These are phyloP conservation scores for Gavialis gangeticus DNA, from an alignment of 2,113 vertebrate species.

Conservation along the genomic window DNA sequence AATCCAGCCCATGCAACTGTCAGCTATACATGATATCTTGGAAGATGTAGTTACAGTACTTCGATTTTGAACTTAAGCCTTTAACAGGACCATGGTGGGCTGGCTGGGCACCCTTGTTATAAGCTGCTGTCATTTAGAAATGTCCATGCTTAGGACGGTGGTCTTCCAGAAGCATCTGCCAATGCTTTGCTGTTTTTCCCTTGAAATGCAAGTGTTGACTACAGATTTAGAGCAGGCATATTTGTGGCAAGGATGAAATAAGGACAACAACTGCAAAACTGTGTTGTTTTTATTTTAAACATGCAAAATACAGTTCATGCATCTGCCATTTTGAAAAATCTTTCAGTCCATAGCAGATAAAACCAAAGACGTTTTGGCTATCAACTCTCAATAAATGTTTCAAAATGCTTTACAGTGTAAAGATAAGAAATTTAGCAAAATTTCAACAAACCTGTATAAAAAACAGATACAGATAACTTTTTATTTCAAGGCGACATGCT, in stretches of 20 bases:
- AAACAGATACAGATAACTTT: slow-evolving; percentile 85
- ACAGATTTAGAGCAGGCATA: slow-evolving; percentile 30
- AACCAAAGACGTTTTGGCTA: slow-evolving; percentile 84
- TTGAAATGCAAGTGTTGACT: background rate
- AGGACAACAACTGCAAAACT: slow-evolving; percentile 81
- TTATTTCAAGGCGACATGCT: slow-evolving; percentile 90
- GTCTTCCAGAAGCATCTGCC: background rate
- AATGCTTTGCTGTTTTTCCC: background rate
- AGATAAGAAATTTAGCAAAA: slow-evolving; percentile 97
- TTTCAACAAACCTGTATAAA: slow-evolving; percentile 94
- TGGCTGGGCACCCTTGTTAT: background rate
- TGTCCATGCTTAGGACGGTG: background rate
- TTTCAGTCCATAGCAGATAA: slow-evolving; percentile 80
- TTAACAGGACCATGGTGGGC: background rate
- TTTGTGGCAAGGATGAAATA: slow-evolving; percentile 75
- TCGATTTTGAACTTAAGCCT: too few species aligned
- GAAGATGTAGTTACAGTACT: too few species aligned
- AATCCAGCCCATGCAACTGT: background rate
- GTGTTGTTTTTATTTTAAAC: slow-evolving; percentile 86
- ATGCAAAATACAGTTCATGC: slow-evolving; percentile 97
- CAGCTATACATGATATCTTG: background rate
- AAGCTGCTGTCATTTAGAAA: background rate
- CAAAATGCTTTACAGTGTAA: slow-evolving; percentile 94
- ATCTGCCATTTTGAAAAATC: slow-evolving; percentile 85
- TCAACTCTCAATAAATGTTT: slow-evolving; percentile 82